These are phyloP conservation scores for Mesorhabditis spiculigera DNA, from an alignment of 2,888 invertebrate genomes.

Conservation along the genomic window DNA sequence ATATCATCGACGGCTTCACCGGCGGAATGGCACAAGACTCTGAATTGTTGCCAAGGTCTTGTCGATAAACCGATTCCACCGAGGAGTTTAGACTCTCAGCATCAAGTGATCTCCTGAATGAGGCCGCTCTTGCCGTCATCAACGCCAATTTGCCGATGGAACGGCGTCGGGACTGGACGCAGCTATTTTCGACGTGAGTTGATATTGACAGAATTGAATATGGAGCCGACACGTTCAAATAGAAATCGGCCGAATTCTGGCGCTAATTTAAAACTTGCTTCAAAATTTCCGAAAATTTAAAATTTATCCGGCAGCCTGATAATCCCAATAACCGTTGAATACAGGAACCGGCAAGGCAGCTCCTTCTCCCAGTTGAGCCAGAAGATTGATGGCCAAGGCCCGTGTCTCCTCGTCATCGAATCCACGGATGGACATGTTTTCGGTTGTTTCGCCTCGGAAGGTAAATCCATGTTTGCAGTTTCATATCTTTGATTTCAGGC, in stretches of 20 bases:
- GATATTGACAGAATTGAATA: not conserved
- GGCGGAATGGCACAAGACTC: not conserved
- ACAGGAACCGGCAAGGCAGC: slow-evolving; percentile 32
- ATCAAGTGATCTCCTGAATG: not conserved
- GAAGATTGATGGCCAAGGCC: slow-evolving; percentile 52
- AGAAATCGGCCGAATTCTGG: too few species aligned
- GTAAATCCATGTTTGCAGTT: slow-evolving; percentile 11
- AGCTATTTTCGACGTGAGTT: slow-evolving; percentile 32
- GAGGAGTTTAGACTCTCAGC: not conserved
- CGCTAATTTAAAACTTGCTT: too few species aligned
- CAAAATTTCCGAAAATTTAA: too few species aligned
- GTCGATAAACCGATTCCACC: not conserved
- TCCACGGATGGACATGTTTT: slow-evolving; percentile 77
- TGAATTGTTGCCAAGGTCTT: not conserved
- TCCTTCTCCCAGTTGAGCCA: slow-evolving; percentile 39
- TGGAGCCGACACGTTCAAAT: too few species aligned
- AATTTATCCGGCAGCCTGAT: too few species aligned
- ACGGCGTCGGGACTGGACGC: slow-evolving; percentile 32
- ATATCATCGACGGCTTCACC: not conserved
- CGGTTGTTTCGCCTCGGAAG: slow-evolving; percentile 77
- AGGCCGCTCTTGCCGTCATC: slow-evolving; percentile 17
- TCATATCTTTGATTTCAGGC: slow-evolving; percentile 16
- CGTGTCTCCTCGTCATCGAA: slow-evolving; percentile 73
- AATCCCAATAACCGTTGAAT: too few species aligned
- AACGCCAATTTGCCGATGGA: slow-evolving; percentile 37